These are phyloP conservation scores for Rhabdomys dilectus DNA, from an alignment of 2,113 vertebrate species.

Conservation along the genomic window DNA sequence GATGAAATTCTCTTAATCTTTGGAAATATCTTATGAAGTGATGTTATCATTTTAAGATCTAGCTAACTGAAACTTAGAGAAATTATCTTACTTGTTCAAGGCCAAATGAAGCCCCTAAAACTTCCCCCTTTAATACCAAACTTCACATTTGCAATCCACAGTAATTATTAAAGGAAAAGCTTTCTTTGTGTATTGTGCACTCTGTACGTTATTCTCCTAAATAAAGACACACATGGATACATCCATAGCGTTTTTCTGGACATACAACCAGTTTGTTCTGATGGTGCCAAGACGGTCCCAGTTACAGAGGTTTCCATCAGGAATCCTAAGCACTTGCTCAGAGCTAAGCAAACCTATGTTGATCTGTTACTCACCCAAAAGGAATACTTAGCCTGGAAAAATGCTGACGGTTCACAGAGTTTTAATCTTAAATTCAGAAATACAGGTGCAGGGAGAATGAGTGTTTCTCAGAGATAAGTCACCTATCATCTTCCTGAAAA, in stretches of 20 bases:
- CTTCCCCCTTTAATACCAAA: conserved; percentile 6
- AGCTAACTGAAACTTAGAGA: conserved; percentile 21
- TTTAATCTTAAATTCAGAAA: conserved; percentile 32
- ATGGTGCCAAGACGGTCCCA: not conserved
- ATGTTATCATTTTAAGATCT: not conserved
- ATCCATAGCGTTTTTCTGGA: not conserved
- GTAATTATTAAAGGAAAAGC: not conserved
- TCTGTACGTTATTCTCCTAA: not conserved
- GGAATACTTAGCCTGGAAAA: not conserved
- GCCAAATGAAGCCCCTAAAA: not conserved
- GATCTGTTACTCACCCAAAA: not conserved
- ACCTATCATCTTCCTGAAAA: not conserved
- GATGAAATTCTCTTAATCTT: conserved; percentile 38
- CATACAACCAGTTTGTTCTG: not conserved
- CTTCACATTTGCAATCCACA: not conserved
- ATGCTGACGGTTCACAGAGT: not conserved
- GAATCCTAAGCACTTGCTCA: not conserved
- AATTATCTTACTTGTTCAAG: not conserved
- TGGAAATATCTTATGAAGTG: not conserved
- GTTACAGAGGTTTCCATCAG: not conserved
- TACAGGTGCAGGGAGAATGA: not conserved
- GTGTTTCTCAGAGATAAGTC: not conserved
- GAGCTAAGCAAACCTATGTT: not conserved
- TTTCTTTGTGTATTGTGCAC: not conserved
- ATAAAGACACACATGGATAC: not conserved